Evolutionary conservation across 1,140 invertebrate genomes (phyloP).

Genomic region (Thaumatotibia leucotreta): DNA sequence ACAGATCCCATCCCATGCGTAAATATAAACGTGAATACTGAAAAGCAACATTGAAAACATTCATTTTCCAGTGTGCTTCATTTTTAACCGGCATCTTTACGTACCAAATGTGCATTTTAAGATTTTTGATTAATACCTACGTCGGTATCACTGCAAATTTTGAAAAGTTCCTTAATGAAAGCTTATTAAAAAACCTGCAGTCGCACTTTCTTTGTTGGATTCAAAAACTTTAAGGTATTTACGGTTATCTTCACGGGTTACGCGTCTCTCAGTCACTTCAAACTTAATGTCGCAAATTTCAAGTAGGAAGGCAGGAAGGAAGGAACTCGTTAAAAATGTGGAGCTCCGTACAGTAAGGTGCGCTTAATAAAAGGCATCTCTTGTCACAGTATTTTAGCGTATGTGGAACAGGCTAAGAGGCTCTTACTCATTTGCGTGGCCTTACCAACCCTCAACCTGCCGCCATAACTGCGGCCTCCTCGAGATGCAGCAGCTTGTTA

Average conservation of each 20-base stretch:
- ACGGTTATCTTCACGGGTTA: too few species aligned
- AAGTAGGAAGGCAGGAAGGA: too few species aligned
- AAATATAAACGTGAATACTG: constrained; percentile 53
- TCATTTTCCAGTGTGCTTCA: constrained; percentile 6
- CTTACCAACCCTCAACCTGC: constrained; percentile 18
- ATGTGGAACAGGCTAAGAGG: constrained; percentile 37
- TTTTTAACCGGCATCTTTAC: not conserved
- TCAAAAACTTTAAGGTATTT: too few species aligned
- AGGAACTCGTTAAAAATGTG: constrained; percentile 39
- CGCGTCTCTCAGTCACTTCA: too few species aligned
- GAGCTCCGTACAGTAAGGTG: constrained; percentile 22
- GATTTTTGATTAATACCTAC: too few species aligned
- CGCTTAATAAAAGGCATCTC: constrained; percentile 9
- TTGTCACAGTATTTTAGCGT: constrained; percentile 27
- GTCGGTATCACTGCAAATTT: too few species aligned
- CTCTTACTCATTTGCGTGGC: constrained; percentile 22
- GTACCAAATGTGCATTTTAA: not conserved
- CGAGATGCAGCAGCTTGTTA: not conserved
- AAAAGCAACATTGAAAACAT: constrained; percentile 40
- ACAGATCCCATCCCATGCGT: constrained; percentile 45
- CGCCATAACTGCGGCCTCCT: constrained; percentile 4
- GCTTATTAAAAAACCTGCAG: too few species aligned
- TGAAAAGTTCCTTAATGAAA: too few species aligned
- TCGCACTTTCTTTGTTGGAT: too few species aligned
- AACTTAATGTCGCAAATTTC: not conserved